phyloP scores from a whole-genome alignment of 2,888 invertebrate species.

The Leucophenga montana region DNA sequence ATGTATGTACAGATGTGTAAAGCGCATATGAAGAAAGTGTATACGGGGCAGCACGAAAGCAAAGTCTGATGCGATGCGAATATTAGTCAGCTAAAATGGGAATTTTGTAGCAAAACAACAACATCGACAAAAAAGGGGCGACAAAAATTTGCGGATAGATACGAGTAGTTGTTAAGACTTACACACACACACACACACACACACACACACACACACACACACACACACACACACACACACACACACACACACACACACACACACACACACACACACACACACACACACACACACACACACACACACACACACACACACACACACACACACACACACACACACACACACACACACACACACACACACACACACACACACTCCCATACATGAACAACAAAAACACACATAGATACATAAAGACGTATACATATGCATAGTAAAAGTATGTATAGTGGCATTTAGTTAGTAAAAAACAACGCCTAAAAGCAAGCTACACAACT shows the following conservation, averaged over 20 bases:
- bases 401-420: too few relatives aligned
- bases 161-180: background rate
- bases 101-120: too few relatives aligned
- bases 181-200: conserved; percentile 4
- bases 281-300: background rate
- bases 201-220: too few relatives aligned
- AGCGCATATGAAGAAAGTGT: too few relatives aligned
- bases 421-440: background rate
- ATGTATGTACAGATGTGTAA: too few relatives aligned
- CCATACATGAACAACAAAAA: background rate
- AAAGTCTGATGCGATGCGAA: too few relatives aligned
- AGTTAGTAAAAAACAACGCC: background rate
- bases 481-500: conserved; percentile 19
- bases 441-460: background rate
- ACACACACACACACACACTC: conserved; percentile 7
- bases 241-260: background rate
- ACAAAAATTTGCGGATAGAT: too few relatives aligned
- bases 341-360: conserved; percentile 5
- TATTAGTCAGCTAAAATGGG: too few relatives aligned
- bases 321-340: conserved; percentile 14
- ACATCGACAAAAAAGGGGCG: too few relatives aligned
- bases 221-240: conserved; percentile 16
- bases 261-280: too few relatives aligned
- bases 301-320: too few relatives aligned
- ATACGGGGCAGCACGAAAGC: too few relatives aligned